phyloP scores from a whole-genome alignment of 1,140 invertebrate genomes.

The Trachymyrmex cornetzi region DNA sequence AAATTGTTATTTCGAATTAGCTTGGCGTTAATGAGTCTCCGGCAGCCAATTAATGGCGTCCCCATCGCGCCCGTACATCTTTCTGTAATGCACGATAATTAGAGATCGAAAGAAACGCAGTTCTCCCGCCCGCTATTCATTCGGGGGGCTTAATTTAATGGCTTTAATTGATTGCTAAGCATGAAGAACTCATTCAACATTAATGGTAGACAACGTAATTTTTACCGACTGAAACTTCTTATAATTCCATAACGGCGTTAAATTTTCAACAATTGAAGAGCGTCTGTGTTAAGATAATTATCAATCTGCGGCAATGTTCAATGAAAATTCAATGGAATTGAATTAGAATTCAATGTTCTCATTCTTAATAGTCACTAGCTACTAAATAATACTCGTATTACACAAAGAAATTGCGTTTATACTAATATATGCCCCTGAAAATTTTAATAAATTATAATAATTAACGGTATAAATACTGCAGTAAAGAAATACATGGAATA shows the following conservation, averaged over 20 bases:
- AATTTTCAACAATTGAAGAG: slow-evolving; percentile 24
- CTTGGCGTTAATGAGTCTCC: slow-evolving; percentile 61
- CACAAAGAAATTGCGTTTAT: not conserved
- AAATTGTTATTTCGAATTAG: slow-evolving; percentile 77
- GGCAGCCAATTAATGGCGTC: slow-evolving; percentile 57
- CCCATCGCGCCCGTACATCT: slow-evolving; percentile 33
- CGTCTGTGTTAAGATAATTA: slow-evolving; percentile 8
- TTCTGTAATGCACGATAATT: slow-evolving; percentile 59
- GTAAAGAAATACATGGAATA: not conserved
- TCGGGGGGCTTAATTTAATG: slow-evolving; percentile 48
- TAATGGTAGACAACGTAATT: slow-evolving; percentile 31
- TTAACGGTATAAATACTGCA: no score
- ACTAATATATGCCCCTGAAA: slow-evolving; percentile 1
- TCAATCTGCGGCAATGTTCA: not conserved
- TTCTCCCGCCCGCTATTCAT: slow-evolving; percentile 24
- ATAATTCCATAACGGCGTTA: slow-evolving; percentile 21
- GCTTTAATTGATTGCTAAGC: slow-evolving; percentile 36
- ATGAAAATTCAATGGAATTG: no score
- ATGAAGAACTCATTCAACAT: slow-evolving; percentile 13
- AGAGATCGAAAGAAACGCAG: slow-evolving; percentile 53
- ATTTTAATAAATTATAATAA: not conserved
- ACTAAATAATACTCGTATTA: not conserved
- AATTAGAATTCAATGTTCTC: not conserved
- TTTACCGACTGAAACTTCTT: slow-evolving; percentile 20
- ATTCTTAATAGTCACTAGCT: not conserved